phyloP scores from a whole-genome alignment of 2,113 vertebrate species.

The Trinectes maculatus region DNA sequence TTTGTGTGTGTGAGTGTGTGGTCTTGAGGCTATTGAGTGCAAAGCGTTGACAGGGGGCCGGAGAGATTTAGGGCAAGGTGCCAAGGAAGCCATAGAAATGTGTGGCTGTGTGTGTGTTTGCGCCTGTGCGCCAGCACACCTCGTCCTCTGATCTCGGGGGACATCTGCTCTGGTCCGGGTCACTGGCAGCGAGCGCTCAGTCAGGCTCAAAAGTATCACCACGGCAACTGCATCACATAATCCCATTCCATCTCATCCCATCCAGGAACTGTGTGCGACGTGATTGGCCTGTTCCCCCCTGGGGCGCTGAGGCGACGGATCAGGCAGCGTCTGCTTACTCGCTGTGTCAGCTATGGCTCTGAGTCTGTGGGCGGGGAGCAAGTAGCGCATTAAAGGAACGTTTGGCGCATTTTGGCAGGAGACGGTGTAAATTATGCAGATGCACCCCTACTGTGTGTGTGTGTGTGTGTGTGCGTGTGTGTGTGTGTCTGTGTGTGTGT shows the following conservation, averaged over 20 bases:
- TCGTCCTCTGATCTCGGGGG: conserved; percentile 67
- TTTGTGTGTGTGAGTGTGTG: conserved; percentile 36
- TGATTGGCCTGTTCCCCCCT: conserved; percentile 69
- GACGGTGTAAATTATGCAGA: conserved; percentile 73
- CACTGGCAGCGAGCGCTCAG: conserved; percentile 69
- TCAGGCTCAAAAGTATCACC: conserved; percentile 71
- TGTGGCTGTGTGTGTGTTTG: not conserved
- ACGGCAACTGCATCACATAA: conserved; percentile 68
- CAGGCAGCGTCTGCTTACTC: conserved; percentile 67
- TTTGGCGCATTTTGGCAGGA: conserved; percentile 72
- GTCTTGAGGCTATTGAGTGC: conserved; percentile 56
- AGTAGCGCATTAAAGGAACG: conserved; percentile 68
- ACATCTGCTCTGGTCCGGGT: conserved; percentile 75
- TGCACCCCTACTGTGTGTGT: conserved; percentile 59
- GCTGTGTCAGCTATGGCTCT: conserved; percentile 71
- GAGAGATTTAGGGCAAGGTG: conserved; percentile 62
- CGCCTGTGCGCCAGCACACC: conserved; percentile 1
- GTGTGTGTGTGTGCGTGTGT: conserved; percentile 25
- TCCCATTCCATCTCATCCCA: conserved; percentile 70
- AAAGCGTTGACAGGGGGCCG: conserved; percentile 50
- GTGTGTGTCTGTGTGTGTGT: too few relatives aligned
- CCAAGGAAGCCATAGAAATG: conserved; percentile 54
- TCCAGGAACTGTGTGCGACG: conserved; percentile 56
- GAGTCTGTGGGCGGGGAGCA: conserved; percentile 60
- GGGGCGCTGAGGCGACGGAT: conserved; percentile 62